These are phyloP conservation scores for Neopipo cinnamomea DNA, from an alignment of 2,113 vertebrate species.

Conservation along the genomic window DNA sequence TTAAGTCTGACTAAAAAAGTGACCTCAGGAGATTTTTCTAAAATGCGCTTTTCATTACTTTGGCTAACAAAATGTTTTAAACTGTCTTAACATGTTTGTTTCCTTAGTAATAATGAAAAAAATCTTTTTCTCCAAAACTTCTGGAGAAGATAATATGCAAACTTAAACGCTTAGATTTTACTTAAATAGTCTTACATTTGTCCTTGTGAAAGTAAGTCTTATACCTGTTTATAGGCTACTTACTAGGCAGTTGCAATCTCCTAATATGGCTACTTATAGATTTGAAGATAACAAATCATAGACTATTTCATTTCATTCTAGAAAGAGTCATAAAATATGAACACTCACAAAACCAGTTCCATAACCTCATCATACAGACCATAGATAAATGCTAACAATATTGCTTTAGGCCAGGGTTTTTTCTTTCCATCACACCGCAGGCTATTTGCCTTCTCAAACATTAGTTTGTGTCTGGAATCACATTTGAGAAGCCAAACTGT, in stretches of 20 bases:
- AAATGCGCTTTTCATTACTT: not conserved
- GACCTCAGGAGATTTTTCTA: not conserved
- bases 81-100: not conserved
- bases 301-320: not conserved
- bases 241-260: not conserved
- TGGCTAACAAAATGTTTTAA: slow-evolving; percentile 8
- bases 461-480: not conserved
- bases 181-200: not conserved
- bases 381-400: not conserved
- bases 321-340: not conserved
- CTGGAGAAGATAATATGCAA: not conserved
- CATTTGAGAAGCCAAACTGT: not conserved
- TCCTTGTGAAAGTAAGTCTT: not conserved
- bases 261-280: not conserved
- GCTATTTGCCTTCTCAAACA: not conserved
- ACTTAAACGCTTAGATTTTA: not conserved
- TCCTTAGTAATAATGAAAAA: not conserved
- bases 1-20: not conserved
- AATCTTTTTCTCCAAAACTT: not conserved
- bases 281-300: not conserved
- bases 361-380: not conserved
- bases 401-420: not conserved
- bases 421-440: not conserved
- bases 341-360: not conserved
- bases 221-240: not conserved